These are phyloP conservation scores for Stenolophus ochropezus DNA, from an alignment of 2,888 invertebrate genomes.

Conservation along the genomic window DNA sequence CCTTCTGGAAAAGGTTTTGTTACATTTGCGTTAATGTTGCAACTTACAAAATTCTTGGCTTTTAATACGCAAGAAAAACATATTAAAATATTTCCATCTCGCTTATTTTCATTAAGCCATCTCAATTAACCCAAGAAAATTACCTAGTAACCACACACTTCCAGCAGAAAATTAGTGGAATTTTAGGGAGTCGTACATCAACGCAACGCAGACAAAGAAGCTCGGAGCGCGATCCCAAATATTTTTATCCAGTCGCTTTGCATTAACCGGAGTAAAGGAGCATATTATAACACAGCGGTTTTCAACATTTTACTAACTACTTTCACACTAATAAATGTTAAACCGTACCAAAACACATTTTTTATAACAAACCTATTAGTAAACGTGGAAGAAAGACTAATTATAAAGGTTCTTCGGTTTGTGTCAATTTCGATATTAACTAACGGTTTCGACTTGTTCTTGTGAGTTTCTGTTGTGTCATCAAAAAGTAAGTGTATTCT, in stretches of 20 bases:
- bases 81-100: neutral
- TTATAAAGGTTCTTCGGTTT: too few species aligned
- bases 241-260: constrained; percentile 34
- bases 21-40: neutral
- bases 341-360: too few species aligned
- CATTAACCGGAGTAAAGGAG: neutral
- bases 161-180: neutral
- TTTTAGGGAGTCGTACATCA: constrained; percentile 22
- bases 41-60: neutral
- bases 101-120: constrained; percentile 7
- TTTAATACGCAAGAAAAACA: neutral
- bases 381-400: too few species aligned
- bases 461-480: too few species aligned
- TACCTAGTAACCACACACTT: constrained; percentile 3
- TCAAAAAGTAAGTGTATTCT: too few species aligned
- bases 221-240: neutral
- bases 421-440: too few species aligned
- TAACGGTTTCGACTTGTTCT: too few species aligned
- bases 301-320: neutral
- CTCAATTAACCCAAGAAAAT: constrained; percentile 26
- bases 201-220: constrained; percentile 18
- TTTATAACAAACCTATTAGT: too few species aligned
- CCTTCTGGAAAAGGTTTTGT: neutral
- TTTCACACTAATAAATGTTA: neutral
- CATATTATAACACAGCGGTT: neutral